Base-by-base conservation (phyloP, 2,113 vertebrate genomes). In the Halichoeres trimaculatus region DNA sequence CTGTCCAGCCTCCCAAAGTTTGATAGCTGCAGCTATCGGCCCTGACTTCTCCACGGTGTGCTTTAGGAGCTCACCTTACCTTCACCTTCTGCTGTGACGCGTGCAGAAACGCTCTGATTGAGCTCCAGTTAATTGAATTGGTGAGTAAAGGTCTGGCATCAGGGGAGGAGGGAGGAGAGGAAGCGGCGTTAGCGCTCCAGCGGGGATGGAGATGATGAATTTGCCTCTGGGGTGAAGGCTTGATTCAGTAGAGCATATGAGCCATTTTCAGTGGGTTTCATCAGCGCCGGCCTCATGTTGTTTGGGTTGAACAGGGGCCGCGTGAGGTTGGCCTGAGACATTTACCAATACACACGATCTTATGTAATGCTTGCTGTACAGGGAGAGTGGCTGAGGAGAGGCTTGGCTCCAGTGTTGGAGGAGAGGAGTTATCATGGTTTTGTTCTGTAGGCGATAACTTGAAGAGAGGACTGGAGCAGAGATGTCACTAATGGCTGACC, bases 171-270 rank as follows among this genome's bases (percentile, higher is more conserved):
- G 62, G 75, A 57, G 78, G 63, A 59, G 69, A 36, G 72, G 64
- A 53, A 12, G 68, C 56, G 56, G 66, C 10, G 65, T 67, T 34
- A 54, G 76, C 3, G 30, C 78, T 90, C 82, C 84, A 81, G 75
- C 82, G 70, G 80, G 57, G 86, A 82, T 72, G 86, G 59, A 88
- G 81, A 84, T 85, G 89, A 91, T 82, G 87, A 81, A 64, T 87
- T 87, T 88, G 87, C 89, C 91, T 89, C 64, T 78, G 79, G 89
- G 89, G 72, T 14, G 51, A 70, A 20, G 74, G 63, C 69, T 77
- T 71, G 81, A 82, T 75, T 80, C 85, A 84, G 67, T 41, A 71
- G 83, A 90, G 86, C 88, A 89, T 81, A 78, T 77, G 81, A 86
- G 75, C 61, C 10, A 20, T 78, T 85, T 87, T 83, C 85, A 68